Evolutionary conservation across 2,888 invertebrate species (phyloP).

Genomic region (Blera fallax): DNA sequence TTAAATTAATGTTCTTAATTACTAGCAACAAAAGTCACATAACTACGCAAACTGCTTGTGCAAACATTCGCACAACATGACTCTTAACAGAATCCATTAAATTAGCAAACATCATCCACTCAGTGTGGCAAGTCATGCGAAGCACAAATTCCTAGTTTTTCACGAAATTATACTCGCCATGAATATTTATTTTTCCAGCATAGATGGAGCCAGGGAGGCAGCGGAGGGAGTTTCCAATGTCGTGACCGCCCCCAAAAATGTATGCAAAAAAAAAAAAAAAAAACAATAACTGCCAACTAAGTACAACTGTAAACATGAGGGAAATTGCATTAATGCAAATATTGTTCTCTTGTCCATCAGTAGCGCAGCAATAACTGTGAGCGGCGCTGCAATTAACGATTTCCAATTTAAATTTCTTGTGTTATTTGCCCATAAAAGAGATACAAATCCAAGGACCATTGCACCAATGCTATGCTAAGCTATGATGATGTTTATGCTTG

Average conservation of each 20-base stretch:
- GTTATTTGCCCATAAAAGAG: slow-evolving; percentile 55
- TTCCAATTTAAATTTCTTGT: slow-evolving; percentile 60
- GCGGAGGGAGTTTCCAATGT: background rate
- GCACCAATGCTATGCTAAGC: background rate
- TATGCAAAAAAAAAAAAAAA: background rate
- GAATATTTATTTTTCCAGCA: slow-evolving; percentile 1
- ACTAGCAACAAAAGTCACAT: slow-evolving; percentile 20
- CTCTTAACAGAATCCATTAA: slow-evolving; percentile 17
- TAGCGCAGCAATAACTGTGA: background rate
- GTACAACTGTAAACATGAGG: slow-evolving; percentile 20
- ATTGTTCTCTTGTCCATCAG: slow-evolving; percentile 19
- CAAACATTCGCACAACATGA: slow-evolving; percentile 22
- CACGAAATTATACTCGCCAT: slow-evolving; percentile 12
- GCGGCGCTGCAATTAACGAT: slow-evolving; percentile 57
- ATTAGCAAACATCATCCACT: slow-evolving; percentile 12
- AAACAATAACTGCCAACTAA: background rate
- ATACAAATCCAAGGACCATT: slow-evolving; percentile 58
- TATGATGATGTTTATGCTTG: slow-evolving; percentile 29
- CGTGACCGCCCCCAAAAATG: slow-evolving; percentile 1
- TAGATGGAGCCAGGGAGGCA: background rate
- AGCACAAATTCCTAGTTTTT: slow-evolving; percentile 1
- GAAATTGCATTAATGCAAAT: slow-evolving; percentile 29
- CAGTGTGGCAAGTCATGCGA: slow-evolving; percentile 27
- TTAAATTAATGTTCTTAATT: background rate
- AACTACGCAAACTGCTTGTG: slow-evolving; percentile 9